phyloP scores from a whole-genome alignment of 2,797 vertebrate genomes.

The Loriculus beryllinus region DNA sequence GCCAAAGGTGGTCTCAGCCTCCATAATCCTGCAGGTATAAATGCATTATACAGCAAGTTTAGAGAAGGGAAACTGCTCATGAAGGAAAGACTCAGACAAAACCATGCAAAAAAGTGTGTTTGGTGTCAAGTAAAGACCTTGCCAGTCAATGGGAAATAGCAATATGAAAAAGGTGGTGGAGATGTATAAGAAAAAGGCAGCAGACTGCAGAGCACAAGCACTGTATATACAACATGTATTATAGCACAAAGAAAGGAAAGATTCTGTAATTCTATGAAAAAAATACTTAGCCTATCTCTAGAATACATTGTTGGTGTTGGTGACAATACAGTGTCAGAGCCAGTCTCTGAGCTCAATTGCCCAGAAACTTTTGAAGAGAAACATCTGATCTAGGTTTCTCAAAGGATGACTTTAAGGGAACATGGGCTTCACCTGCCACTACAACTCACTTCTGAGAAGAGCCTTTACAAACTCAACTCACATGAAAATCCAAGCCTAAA shows the following conservation, averaged over 20 bases:
- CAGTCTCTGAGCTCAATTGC: not conserved
- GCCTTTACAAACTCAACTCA: not conserved
- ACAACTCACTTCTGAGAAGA: not conserved
- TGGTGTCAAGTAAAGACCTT: not conserved
- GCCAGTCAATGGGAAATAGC: not conserved
- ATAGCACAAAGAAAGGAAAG: not conserved
- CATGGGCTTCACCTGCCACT: not conserved
- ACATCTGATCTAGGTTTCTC: not conserved
- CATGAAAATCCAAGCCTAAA: not conserved
- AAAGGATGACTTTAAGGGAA: not conserved
- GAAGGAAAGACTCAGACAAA: not conserved
- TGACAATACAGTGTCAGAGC: not conserved
- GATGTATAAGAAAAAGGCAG: not conserved
- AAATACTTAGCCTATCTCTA: not conserved
- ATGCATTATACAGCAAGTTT: not conserved
- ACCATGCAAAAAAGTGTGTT: not conserved
- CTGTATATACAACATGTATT: accelerated
- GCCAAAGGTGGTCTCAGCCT: not conserved
- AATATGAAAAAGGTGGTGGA: not conserved
- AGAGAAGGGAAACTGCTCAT: not conserved
- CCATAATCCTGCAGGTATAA: not conserved
- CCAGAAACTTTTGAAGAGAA: not conserved
- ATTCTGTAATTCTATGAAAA: not conserved
- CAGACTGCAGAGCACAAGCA: not conserved
- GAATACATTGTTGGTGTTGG: not conserved